Conservation (phyloP, 2,888 invertebrate species). For the Eupithecia pulchellata region DNA sequence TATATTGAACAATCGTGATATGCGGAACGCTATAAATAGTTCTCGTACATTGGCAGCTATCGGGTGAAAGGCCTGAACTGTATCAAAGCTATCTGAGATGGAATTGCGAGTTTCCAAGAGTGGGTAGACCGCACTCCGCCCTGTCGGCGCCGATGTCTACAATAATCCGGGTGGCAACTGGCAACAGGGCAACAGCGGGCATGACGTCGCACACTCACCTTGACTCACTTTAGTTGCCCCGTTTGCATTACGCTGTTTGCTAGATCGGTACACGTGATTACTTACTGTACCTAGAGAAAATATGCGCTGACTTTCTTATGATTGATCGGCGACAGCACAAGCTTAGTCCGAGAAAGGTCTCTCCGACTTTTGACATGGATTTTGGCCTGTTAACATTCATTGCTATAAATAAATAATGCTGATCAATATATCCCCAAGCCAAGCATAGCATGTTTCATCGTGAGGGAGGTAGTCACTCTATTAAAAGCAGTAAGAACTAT, state of each 20-base stretch:
- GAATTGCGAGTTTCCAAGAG: conserved; percentile 56
- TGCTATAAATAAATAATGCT: neutral
- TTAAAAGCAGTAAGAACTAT: neutral
- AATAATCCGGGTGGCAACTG: conserved; percentile 77
- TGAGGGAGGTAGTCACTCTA: too few relatives aligned
- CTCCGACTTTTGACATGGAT: too few relatives aligned
- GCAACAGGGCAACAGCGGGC: conserved; percentile 42
- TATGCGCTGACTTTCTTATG: conserved; percentile 42
- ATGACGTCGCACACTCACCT: conserved; percentile 76
- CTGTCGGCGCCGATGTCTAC: conserved; percentile 61
- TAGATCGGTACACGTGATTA: conserved; percentile 69
- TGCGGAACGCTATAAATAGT: conserved; percentile 18
- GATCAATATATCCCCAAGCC: too few relatives aligned
- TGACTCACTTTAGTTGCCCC: conserved; percentile 80
- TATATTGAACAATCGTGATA: conserved; percentile 10
- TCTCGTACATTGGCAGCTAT: conserved; percentile 30
- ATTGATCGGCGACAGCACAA: conserved; percentile 12
- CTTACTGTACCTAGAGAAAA: conserved; percentile 57
- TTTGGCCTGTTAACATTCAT: too few relatives aligned
- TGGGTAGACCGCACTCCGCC: conserved; percentile 66
- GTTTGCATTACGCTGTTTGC: conserved; percentile 72
- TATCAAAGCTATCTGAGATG: conserved; percentile 48
- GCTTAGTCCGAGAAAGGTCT: too few relatives aligned
- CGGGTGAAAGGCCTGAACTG: conserved; percentile 45
- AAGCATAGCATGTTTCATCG: too few relatives aligned